Conservation (phyloP, 2,113 vertebrate species). For the Erythrocebus patas region DNA sequence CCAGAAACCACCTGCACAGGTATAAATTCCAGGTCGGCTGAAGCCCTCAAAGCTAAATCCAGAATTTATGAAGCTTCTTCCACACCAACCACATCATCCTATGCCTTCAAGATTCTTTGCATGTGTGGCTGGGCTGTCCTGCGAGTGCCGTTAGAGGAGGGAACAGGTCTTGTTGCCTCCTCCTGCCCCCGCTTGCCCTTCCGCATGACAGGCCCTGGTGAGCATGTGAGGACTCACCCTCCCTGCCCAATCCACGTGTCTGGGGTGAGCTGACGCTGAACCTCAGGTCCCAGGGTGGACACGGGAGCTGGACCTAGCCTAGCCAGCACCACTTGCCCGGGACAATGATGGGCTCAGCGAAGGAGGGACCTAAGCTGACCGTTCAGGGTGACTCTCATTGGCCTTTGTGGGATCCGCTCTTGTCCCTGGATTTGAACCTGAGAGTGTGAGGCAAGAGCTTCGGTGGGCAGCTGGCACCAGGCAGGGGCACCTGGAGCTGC, state of each 20-base stretch:
- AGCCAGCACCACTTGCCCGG: neutral
- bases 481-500: too few species aligned
- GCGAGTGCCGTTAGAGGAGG: rapidly evolving
- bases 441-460: neutral
- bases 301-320: neutral
- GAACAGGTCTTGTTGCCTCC: too few species aligned
- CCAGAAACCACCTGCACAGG: neutral
- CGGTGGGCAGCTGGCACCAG: rapidly evolving
- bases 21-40: rapidly evolving
- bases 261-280: neutral
- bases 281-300: neutral
- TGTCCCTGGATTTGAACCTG: neutral
- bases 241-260: rapidly evolving
- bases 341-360: neutral
- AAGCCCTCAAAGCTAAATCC: neutral
- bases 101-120: rapidly evolving
- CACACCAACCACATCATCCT: rapidly evolving
- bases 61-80: rapidly evolving
- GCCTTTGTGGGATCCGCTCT: rapidly evolving
- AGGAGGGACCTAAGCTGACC: neutral
- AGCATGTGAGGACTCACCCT: neutral
- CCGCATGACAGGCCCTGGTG: neutral
- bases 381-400: neutral
- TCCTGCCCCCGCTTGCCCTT: neutral
- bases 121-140: neutral